Percentiles rank a stretch among this genome's conserved stretches.
These are phyloP conservation scores for Leptopilina myrica DNA, from an alignment of 2,888 invertebrate genomes.

Conservation along the genomic window DNA sequence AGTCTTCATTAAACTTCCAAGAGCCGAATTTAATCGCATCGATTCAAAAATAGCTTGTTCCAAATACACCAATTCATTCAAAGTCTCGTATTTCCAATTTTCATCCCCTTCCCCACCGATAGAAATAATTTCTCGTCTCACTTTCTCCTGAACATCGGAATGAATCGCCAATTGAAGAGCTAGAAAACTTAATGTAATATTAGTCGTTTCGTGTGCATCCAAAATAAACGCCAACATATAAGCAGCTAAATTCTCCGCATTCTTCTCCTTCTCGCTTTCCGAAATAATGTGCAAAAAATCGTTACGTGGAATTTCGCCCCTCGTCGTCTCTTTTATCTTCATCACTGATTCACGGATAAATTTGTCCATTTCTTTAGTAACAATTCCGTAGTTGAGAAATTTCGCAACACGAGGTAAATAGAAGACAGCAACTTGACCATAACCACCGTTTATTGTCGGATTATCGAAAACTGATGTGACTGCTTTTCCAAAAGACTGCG, in stretches of 20 bases:
- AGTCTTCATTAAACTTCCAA: constrained; percentile 47
- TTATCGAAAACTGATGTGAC: constrained; percentile 52
- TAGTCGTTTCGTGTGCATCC: constrained; percentile 78
- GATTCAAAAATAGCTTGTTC: constrained; percentile 74
- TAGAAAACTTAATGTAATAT: constrained; percentile 75
- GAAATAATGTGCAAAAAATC: constrained; percentile 78
- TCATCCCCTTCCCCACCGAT: constrained; percentile 67
- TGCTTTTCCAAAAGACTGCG: constrained; percentile 49
- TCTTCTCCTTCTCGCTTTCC: constrained; percentile 64
- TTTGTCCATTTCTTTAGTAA: constrained; percentile 55
- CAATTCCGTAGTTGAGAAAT: constrained; percentile 47
- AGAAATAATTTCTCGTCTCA: constrained; percentile 75
- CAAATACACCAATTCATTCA: constrained; percentile 77
- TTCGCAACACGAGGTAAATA: constrained; percentile 52
- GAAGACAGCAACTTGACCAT: constrained; percentile 46
- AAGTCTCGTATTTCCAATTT: constrained; percentile 75
- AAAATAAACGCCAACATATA: constrained; percentile 78
- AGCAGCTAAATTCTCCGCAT: constrained; percentile 55
- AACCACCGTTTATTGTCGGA: constrained; percentile 47
- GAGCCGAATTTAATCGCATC: constrained; percentile 52
- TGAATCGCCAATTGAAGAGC: constrained; percentile 76
- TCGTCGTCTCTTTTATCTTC: constrained; percentile 69
- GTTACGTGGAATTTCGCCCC: constrained; percentile 65
- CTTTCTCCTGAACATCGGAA: constrained; percentile 75
- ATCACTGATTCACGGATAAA: constrained; percentile 62